Base-by-base conservation (phyloP, 2,113 vertebrate genomes). In the Platichthys flesus region DNA sequence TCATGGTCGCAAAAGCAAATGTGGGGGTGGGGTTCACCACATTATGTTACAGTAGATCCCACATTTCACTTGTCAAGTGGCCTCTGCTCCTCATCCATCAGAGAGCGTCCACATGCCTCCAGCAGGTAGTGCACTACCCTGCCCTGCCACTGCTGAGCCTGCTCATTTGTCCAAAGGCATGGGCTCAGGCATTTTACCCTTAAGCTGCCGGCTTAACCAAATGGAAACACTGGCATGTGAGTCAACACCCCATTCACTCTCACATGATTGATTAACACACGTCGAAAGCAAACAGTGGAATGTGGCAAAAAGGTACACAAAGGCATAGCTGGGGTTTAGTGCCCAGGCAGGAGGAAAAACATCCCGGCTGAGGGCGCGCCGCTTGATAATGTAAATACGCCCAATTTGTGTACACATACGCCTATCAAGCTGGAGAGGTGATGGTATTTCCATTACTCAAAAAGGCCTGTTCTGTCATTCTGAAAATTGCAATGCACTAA, bases 231-330 rank as follows among this genome's bases (percentile, higher is more conserved):
- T 92, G 91, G 88, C 90, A 90, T 88, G 84, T 84, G 92, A 93
- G 91, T 91, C 88, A 90, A 89, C 90, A 84, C 89, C 90, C 84
- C 78, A 85, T 91, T 91, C 89, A 79, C 85, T 84, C 85, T 92
- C 92, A 91, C 90, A 89, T 93, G 91, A 93, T 91, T 93, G 92
- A 92, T 94, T 91, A 90, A 89, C 91, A 78, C 91, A 92, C 91
- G 91, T 90, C 91, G 62, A 92, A 91, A 90, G 89, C 88, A 91
- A 92, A 93, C 91, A 89, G 81, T 18, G 87, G 90, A 92, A 93
- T 93, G 90, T 89, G 88, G 88, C 87, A 85, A 86, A 92, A 91
- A 90, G 78, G 84, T 93, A 93, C 90, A 93, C 92, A 93, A 81
- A 89, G 83, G 89, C 90, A 92, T 92, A 91, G 85, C 77, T 89